Percentiles rank a stretch among this genome's conserved stretches.
Conservation (phyloP, 2,113 vertebrate species). For the Hippotragus niger region DNA sequence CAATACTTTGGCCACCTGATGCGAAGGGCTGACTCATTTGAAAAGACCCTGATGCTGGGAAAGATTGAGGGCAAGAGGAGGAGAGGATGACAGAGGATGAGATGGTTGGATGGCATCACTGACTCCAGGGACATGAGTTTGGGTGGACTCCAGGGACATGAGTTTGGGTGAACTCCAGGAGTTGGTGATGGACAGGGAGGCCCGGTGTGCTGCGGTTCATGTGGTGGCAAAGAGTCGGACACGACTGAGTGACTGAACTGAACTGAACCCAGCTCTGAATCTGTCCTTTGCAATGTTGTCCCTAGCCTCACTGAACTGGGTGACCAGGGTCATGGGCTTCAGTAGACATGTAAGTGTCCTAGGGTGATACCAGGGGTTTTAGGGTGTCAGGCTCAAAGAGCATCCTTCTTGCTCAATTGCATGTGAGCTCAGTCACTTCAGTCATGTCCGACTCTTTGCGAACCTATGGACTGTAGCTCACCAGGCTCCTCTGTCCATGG, state of each 20-base stretch:
- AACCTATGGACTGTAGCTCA: background rate
- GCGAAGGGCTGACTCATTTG: background rate
- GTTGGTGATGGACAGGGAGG: background rate
- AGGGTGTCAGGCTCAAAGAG: background rate
- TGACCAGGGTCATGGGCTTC: background rate
- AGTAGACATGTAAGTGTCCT: background rate
- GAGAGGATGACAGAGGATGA: background rate
- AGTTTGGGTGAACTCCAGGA: background rate
- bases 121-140: background rate
- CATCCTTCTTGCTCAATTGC: background rate
- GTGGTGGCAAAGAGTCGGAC: background rate
- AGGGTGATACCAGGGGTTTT: background rate
- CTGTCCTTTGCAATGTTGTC: background rate
- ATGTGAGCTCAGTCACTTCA: background rate
- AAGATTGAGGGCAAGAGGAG: background rate
- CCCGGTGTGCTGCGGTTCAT: accelerated
- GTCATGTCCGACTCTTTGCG: accelerated
- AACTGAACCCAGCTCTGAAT: background rate
- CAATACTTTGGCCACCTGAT: background rate
- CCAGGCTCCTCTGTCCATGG: background rate
- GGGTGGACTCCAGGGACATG: background rate
- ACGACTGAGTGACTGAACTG: background rate
- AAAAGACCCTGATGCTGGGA: background rate
- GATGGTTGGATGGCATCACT: background rate
- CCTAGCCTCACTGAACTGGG: background rate